Percentiles rank a stretch among this genome's conserved stretches.
Conservation (phyloP, 2,888 invertebrate genomes). For the Thymelicus acteon region DNA sequence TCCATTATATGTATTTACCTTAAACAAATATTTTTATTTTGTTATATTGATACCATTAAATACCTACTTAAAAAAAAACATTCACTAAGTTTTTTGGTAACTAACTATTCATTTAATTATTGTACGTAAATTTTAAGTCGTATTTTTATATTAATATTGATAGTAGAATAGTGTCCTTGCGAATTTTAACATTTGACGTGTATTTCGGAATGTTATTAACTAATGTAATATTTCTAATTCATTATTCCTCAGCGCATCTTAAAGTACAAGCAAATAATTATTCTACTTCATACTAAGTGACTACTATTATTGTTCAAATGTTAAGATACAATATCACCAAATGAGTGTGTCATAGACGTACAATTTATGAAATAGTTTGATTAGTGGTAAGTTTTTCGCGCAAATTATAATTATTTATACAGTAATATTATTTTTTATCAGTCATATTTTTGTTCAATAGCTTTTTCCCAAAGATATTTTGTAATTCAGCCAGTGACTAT, state of each 20-base stretch:
- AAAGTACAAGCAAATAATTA: background rate
- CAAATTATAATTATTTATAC: background rate
- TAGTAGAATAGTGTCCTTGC: background rate
- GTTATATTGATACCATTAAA: too few species aligned
- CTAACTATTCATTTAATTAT: slow-evolving; percentile 1
- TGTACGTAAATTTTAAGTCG: background rate
- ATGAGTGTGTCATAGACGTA: background rate
- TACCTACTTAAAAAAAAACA: too few species aligned
- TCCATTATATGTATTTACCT: too few species aligned
- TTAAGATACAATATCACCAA: background rate
- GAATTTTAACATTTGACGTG: background rate
- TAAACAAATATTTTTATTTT: too few species aligned
- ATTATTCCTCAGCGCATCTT: background rate
- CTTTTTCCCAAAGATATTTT: background rate
- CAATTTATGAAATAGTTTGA: background rate
- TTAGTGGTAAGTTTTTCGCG: background rate
- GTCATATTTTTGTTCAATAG: background rate
- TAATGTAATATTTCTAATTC: background rate
- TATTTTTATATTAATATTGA: slow-evolving; percentile 15
- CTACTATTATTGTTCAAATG: background rate
- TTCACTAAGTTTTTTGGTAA: slow-evolving; percentile 1
- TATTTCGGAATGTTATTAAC: background rate
- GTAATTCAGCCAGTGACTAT: too few species aligned
- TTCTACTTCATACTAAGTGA: background rate
- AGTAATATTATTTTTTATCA: too few species aligned